Evolutionary conservation across 2,888 invertebrate genomes (phyloP).

Genomic region (Bruchidius siliquastri): DNA sequence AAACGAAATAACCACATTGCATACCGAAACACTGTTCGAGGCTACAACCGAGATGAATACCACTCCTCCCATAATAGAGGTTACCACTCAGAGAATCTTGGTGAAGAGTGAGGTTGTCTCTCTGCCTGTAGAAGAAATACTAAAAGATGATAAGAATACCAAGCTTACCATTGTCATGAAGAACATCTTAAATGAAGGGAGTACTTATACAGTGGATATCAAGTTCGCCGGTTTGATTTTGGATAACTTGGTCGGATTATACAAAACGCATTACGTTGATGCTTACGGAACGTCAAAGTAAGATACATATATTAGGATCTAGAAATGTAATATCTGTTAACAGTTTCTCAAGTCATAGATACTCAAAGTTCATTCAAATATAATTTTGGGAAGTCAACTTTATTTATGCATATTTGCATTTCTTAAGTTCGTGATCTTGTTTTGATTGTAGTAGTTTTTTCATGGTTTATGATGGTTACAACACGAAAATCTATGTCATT

Average conservation of each 20-base stretch:
- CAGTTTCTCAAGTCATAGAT: no score
- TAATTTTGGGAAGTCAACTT: no score
- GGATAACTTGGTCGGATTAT: constrained; percentile 64
- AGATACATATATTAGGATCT: constrained; percentile 18
- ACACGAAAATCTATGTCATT: no score
- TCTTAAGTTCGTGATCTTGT: no score
- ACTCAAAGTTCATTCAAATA: no score
- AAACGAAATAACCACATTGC: constrained; percentile 8
- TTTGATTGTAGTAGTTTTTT: no score
- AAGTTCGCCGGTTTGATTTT: constrained; percentile 54
- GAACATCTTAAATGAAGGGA: constrained; percentile 46
- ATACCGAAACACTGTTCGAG: constrained; percentile 2
- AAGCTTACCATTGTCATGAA: constrained; percentile 44
- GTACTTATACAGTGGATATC: constrained; percentile 55
- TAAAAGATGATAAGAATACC: constrained; percentile 42
- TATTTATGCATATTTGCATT: no score
- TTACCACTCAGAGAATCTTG: constrained; percentile 15
- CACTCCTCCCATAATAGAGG: constrained; percentile 7
- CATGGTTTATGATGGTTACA: no score
- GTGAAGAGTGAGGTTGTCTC: constrained; percentile 18
- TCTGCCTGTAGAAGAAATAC: constrained; percentile 33
- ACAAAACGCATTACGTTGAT: constrained; percentile 59
- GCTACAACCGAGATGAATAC: constrained; percentile 10
- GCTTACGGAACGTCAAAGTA: constrained; percentile 50
- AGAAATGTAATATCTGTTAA: not conserved